A percentile compares a stretch with the other conserved stretches of the same genome.
Evolutionary conservation across 2,888 invertebrate genomes (phyloP).

Genomic region (Emesis castigata): DNA sequence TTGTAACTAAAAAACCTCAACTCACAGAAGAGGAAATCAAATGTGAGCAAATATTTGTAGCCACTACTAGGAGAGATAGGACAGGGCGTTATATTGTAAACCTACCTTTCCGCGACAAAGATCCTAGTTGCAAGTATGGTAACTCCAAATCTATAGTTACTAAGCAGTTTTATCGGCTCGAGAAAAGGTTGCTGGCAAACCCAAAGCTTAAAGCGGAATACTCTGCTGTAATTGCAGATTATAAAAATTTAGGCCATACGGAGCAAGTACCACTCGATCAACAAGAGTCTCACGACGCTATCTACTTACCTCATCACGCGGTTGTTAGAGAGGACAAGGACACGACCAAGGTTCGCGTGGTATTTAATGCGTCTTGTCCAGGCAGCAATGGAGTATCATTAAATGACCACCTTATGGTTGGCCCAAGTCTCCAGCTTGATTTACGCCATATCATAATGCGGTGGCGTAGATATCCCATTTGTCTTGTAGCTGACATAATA

Average conservation of each 20-base stretch:
- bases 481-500: conserved; percentile 38
- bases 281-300: background rate
- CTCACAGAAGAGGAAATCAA: conserved; percentile 36
- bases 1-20: conserved; percentile 8
- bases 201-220: conserved; percentile 5
- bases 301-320: conserved; percentile 45
- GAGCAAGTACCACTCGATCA: background rate
- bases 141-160: conserved; percentile 26
- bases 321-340: conserved; percentile 34
- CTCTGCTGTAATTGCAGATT: conserved; percentile 12
- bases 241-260: conserved; percentile 17
- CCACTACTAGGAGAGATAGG: conserved; percentile 32
- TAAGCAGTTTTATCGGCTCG: conserved; percentile 26
- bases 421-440: conserved; percentile 53
- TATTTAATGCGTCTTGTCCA: conserved; percentile 31
- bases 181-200: conserved; percentile 24
- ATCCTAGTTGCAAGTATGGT: conserved; percentile 25
- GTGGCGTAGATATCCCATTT: conserved; percentile 32
- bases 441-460: conserved; percentile 39
- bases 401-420: conserved; percentile 45
- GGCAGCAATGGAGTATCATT: conserved; percentile 32
- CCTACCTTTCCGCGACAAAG: conserved; percentile 41
- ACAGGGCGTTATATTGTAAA: conserved; percentile 45
- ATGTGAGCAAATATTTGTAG: conserved; percentile 41
- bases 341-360: conserved; percentile 41